phyloP scores from a whole-genome alignment of 2,113 vertebrate species.

The Indri indri region DNA sequence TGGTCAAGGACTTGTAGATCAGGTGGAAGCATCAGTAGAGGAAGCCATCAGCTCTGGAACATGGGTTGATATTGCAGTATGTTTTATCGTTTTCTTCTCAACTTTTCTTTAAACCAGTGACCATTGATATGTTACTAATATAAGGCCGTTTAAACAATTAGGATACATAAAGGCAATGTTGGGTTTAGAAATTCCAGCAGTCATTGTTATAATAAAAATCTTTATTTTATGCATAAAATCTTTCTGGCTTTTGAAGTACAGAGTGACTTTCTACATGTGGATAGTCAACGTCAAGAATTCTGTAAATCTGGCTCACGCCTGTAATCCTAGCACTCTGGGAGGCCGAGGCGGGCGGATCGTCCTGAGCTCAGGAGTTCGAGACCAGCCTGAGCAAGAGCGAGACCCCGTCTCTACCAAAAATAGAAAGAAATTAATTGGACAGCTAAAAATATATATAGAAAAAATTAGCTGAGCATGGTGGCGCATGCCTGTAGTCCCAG shows the following conservation, averaged over 20 bases:
- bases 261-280: background rate
- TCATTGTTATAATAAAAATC: slow-evolving; percentile 16
- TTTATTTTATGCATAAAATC: slow-evolving; percentile 11
- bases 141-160: background rate
- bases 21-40: slow-evolving; percentile 96
- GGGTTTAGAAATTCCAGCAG: background rate
- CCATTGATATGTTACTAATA: background rate
- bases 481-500: too few relatives aligned
- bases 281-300: background rate
- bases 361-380: too few relatives aligned
- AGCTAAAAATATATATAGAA: too few relatives aligned
- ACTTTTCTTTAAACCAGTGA: slow-evolving; percentile 18
- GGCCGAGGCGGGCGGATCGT: too few relatives aligned
- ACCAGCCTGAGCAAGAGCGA: too few relatives aligned
- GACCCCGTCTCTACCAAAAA: too few relatives aligned
- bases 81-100: slow-evolving; percentile 53
- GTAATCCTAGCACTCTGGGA: too few relatives aligned
- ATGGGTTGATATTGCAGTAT: slow-evolving; percentile 94
- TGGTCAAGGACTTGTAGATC: slow-evolving; percentile 92
- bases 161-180: background rate
- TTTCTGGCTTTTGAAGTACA: background rate
- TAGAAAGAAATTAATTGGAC: too few relatives aligned
- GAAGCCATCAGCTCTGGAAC: slow-evolving; percentile 93
- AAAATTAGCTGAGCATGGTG: too few relatives aligned
- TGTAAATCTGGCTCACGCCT: background rate